Base-by-base conservation (phyloP, 2,113 vertebrate species). In the Myotis lucifugus region DNA sequence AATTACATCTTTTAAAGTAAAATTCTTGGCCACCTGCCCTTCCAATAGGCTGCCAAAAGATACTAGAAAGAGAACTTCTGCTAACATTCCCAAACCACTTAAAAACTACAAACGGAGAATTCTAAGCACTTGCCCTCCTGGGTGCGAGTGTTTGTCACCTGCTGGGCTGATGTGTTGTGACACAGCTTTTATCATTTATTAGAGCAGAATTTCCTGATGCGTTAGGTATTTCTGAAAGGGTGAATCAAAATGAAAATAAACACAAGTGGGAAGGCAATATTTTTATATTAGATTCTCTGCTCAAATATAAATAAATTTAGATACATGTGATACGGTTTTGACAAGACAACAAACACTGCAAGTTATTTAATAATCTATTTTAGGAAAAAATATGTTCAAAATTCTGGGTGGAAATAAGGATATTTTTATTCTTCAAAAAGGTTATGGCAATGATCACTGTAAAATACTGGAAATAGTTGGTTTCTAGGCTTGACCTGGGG, bases 11-110 rank as follows among this genome's bases (percentile, higher is more conserved):
- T 97, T 81, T 46, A 81, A 85, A 94, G 56, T 73, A 93, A 88
- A 88, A 93, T 79, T 84, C 70, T 85, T 94, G 85, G 92, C 77
- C 85, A 56, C 29, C 13, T 25, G 34, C 59, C 89, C 32, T 95
- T 93, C 37, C 83, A 77, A 88, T 32, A 69, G 46, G 32, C 46
- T 90, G 93, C 83, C 96, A 95, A 95, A 85, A 95, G 64, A 88
- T 61, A 93, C 69, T 76, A 79, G 70, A 94, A 87, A 94, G 72
- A 86, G 15, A 83, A 76, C 17, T 69, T 85, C 19, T 54, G 66
- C 42, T 92, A 79, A 72, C 70, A 74, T 79, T 93, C 91, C 77
- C 14, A 48, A 93, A 81, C 10, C 52, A 42, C 23, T 78, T 74
- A 76, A 66, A 83, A 93, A 81, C 64, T 67, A 42, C 27, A 46